Evolutionary conservation across 1,140 invertebrate species (phyloP).

Genomic region (Notospermus geniculatus): DNA sequence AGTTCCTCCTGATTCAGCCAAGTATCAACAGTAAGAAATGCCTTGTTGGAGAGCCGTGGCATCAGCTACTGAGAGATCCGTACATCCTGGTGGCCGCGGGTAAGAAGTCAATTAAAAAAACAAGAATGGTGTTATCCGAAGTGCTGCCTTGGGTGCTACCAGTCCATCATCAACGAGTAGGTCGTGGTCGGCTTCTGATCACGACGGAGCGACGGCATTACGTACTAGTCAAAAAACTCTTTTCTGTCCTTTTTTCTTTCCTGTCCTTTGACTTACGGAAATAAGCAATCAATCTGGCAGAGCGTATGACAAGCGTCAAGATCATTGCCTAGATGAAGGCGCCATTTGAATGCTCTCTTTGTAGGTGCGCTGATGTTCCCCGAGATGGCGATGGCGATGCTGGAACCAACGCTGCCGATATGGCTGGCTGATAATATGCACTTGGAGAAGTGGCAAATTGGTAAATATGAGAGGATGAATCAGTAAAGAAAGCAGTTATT

Average conservation of each 20-base stretch:
- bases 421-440: conserved; percentile 99
- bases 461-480: too few relatives aligned
- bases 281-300: not conserved
- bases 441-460: conserved; percentile 79
- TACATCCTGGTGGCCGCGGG: conserved; percentile 76
- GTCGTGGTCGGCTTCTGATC: too few relatives aligned
- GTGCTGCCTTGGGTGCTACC: too few relatives aligned
- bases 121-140: too few relatives aligned
- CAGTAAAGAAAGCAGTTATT: too few relatives aligned
- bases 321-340: too few relatives aligned
- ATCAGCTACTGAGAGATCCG: conserved; percentile 84
- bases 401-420: conserved; percentile 86
- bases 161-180: too few relatives aligned
- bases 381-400: conserved; percentile 95
- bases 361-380: conserved; percentile 94
- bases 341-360: too few relatives aligned
- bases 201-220: too few relatives aligned
- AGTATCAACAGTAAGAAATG: not conserved
- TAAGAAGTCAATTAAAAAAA: conserved; percentile 28
- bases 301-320: not conserved
- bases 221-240: too few relatives aligned
- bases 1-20: conserved; percentile 15
- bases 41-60: conserved; percentile 74
- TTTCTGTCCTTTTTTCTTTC: conserved; percentile 3
- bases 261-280: not conserved